Evolutionary conservation across 2,113 vertebrate species (phyloP).

Genomic region (Cranoglanis bouderius): DNA sequence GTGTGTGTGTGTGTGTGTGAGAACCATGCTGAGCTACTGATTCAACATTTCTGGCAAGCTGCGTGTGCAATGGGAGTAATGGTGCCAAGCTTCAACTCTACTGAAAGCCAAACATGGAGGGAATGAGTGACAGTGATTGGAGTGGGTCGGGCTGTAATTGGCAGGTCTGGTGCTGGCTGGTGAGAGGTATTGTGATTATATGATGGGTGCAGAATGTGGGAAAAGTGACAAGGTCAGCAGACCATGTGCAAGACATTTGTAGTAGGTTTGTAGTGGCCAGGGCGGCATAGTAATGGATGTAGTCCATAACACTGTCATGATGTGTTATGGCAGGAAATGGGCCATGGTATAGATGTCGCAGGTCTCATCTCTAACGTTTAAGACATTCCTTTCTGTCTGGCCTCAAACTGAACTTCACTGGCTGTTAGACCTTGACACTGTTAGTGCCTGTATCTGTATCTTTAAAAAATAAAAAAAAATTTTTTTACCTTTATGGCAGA

Average conservation of each 20-base stretch:
- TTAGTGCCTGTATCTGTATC: background rate
- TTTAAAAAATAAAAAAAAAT: no score
- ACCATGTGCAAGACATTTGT: slow-evolving; percentile 21
- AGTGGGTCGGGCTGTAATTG: slow-evolving; percentile 42
- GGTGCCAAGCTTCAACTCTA: slow-evolving; percentile 20
- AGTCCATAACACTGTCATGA: background rate
- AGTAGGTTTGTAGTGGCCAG: background rate
- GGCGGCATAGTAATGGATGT: background rate
- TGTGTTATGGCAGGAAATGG: slow-evolving; percentile 32
- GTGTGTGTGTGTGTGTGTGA: background rate
- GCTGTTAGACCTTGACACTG: background rate
- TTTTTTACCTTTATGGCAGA: background rate
- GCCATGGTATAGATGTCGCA: background rate
- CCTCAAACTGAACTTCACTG: background rate
- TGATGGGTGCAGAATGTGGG: slow-evolving; percentile 26
- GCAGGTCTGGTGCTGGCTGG: slow-evolving; percentile 30
- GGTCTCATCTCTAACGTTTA: background rate
- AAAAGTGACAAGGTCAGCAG: slow-evolving; percentile 42
- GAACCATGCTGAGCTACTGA: slow-evolving; percentile 60
- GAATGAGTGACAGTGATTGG: slow-evolving; percentile 55
- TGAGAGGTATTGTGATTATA: slow-evolving; percentile 29
- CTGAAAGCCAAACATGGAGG: slow-evolving; percentile 66
- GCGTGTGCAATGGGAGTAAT: slow-evolving; percentile 64
- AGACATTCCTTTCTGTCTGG: background rate
- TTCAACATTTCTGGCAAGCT: slow-evolving; percentile 59